phyloP scores from a whole-genome alignment of 2,888 invertebrate species.

The Prosapia bicincta region DNA sequence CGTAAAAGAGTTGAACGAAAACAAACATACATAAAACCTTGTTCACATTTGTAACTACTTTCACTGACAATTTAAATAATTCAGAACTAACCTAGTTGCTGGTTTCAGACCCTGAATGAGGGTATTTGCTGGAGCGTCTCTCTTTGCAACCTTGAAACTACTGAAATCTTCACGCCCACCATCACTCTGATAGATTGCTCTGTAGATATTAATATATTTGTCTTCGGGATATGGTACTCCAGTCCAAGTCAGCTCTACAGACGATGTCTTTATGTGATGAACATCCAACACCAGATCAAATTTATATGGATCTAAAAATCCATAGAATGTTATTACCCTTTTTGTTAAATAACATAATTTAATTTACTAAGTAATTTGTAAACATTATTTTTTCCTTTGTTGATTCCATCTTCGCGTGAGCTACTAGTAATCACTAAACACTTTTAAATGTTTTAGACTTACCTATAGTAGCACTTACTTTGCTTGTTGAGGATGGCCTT shows the following conservation, averaged over 20 bases:
- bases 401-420: no score
- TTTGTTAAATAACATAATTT: no score
- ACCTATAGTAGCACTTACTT: no score
- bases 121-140: conserved; percentile 64
- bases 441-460: no score
- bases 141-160: conserved; percentile 70
- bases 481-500: no score
- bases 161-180: conserved; percentile 68
- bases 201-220: conserved; percentile 84
- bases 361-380: no score
- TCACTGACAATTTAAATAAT: no score
- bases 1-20: no score
- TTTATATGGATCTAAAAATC: conserved; percentile 67
- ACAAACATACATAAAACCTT: no score
- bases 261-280: conserved; percentile 68
- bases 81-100: conserved; percentile 53
- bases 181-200: conserved; percentile 77
- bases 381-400: no score
- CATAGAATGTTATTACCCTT: no score
- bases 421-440: no score
- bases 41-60: neutral
- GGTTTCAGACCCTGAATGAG: conserved; percentile 67
- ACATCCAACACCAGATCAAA: conserved; percentile 77
- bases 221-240: conserved; percentile 87
- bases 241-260: conserved; percentile 75